phyloP scores from a whole-genome alignment of 2,797 vertebrate genomes.

The Apodemus agrarius region DNA sequence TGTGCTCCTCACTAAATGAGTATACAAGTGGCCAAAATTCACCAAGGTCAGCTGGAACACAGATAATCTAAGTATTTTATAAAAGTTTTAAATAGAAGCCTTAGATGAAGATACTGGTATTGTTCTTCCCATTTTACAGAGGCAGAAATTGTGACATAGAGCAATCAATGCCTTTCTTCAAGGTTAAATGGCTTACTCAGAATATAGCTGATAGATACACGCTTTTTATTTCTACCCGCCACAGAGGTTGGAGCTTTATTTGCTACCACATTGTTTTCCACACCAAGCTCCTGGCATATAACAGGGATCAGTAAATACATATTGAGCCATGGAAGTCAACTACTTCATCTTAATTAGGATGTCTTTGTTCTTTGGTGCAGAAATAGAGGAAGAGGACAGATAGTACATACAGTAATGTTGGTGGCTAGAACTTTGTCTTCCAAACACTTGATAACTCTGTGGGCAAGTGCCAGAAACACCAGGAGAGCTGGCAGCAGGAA shows the following conservation, averaged over 20 bases:
- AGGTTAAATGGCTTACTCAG: not conserved
- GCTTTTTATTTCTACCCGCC: not conserved
- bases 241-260: not conserved
- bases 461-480: not conserved
- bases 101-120: not conserved
- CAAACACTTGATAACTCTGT: not conserved
- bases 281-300: not conserved
- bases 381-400: not conserved
- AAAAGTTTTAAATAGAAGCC: not conserved
- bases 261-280: not conserved
- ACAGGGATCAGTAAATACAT: not conserved
- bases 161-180: not conserved
- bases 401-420: not conserved
- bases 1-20: not conserved
- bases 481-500: not conserved
- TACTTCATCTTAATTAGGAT: not conserved
- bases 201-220: not conserved
- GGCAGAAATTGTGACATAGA: not conserved
- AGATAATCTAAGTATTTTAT: not conserved
- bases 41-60: not conserved
- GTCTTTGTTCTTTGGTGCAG: not conserved
- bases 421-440: slow-evolving; percentile 7
- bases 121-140: not conserved
- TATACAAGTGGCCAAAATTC: not conserved
- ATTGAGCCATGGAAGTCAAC: not conserved